Evolutionary conservation across 2,113 vertebrate species (phyloP).

Genomic region (Vombatus ursinus): DNA sequence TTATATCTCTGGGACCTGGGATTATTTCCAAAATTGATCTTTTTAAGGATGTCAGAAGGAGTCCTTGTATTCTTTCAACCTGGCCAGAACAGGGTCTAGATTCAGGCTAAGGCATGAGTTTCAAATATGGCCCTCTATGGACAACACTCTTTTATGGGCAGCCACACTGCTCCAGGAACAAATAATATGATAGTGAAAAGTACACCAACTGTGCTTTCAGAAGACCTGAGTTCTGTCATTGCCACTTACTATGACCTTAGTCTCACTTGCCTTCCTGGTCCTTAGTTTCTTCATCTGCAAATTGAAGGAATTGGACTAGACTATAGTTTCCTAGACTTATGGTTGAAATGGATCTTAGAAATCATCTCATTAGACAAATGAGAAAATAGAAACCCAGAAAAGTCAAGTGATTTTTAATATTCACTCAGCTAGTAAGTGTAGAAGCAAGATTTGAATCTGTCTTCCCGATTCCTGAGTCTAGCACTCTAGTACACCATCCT

Average conservation of each 20-base stretch:
- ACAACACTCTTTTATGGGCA: not conserved
- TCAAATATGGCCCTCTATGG: not conserved
- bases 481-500: not conserved
- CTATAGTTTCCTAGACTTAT: not conserved
- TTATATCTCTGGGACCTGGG: not conserved
- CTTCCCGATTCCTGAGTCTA: not conserved
- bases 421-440: fast-evolving
- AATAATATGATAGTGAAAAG: not conserved
- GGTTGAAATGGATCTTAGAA: not conserved
- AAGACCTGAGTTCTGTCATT: not conserved
- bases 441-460: not conserved
- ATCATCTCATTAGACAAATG: not conserved
- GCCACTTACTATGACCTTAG: not conserved
- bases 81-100: not conserved
- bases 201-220: not conserved
- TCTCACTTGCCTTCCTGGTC: not conserved
- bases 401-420: not conserved
- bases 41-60: not conserved
- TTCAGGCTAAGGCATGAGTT: not conserved
- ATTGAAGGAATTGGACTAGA: not conserved
- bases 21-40: not conserved
- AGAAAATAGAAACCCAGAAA: not conserved
- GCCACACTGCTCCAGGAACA: not conserved
- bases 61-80: not conserved
- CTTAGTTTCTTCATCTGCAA: not conserved